A percentile compares a stretch with the other conserved stretches of the same genome.
Conservation (phyloP, 2,797 vertebrate genomes). For the Ispidina picta region DNA sequence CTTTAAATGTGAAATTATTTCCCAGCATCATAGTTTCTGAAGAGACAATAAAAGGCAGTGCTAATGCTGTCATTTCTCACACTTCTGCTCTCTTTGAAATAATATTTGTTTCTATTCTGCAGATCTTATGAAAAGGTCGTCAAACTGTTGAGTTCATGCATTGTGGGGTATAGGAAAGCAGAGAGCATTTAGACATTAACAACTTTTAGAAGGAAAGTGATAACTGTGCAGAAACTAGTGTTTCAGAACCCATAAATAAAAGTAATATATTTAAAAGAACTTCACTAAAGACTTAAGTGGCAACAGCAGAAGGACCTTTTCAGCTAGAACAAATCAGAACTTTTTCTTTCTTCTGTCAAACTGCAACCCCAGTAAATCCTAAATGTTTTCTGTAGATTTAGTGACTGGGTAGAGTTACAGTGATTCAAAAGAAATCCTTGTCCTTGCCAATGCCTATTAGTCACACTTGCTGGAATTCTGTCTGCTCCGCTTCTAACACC, state of each 20-base stretch:
- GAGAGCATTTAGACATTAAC: neutral
- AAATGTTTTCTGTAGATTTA: conserved; percentile 66
- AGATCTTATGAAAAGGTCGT: neutral
- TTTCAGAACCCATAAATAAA: conserved; percentile 25
- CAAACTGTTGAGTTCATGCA: neutral
- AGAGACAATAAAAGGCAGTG: conserved; percentile 44
- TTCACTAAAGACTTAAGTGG: conserved; percentile 19
- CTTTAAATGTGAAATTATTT: conserved; percentile 49
- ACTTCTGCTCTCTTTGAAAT: conserved; percentile 45
- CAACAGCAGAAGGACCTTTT: conserved; percentile 42
- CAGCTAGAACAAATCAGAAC: conserved; percentile 67
- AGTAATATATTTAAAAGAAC: neutral
- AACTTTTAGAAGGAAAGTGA: neutral
- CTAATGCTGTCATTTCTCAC: conserved; percentile 58
- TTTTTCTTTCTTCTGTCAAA: conserved; percentile 38
- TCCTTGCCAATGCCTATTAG: conserved; percentile 66
- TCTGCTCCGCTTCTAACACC: conserved; percentile 28
- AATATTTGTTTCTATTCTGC: conserved; percentile 41
- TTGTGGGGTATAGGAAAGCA: neutral
- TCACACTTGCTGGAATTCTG: conserved; percentile 64
- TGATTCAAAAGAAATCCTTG: conserved; percentile 52
- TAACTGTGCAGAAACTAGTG: neutral
- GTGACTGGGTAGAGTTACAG: conserved; percentile 53
- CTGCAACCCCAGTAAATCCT: conserved; percentile 57
- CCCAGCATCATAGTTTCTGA: conserved; percentile 49